Percentiles rank a stretch among this genome's conserved stretches.
These are phyloP conservation scores for Sialis lutaria DNA, from an alignment of 2,888 invertebrate genomes.

Conservation along the genomic window DNA sequence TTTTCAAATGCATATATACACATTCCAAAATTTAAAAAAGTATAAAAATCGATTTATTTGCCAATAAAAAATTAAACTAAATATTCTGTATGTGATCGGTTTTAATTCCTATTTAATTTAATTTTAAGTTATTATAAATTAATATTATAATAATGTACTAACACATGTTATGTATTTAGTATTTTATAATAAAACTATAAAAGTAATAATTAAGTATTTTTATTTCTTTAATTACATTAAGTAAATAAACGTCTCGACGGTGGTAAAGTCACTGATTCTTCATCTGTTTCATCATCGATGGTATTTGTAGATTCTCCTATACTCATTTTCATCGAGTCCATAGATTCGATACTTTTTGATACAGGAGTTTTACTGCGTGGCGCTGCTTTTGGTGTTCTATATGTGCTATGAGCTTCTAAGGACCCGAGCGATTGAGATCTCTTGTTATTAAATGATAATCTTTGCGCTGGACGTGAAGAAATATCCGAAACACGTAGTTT, in stretches of 20 bases:
- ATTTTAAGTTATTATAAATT: too few relatives aligned
- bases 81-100: too few relatives aligned
- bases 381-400: constrained; percentile 10
- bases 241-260: background rate
- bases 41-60: too few relatives aligned
- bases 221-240: too few relatives aligned
- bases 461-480: constrained; percentile 16
- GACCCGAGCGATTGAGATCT: constrained; percentile 19
- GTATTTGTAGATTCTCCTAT: constrained; percentile 8
- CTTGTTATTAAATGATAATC: constrained; percentile 14
- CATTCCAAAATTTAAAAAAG: too few relatives aligned
- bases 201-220: too few relatives aligned
- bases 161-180: too few relatives aligned
- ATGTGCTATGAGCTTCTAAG: constrained; percentile 15
- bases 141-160: too few relatives aligned
- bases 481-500: constrained; percentile 37
- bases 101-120: too few relatives aligned
- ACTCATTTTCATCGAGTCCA: constrained; percentile 18
- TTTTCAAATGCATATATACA: too few relatives aligned
- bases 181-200: too few relatives aligned
- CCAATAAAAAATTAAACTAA: too few relatives aligned
- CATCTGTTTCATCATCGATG: constrained; percentile 9
- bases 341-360: constrained; percentile 20
- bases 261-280: background rate
- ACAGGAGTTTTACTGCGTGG: constrained; percentile 7